A percentile compares a stretch with the other conserved stretches of the same genome.
phyloP scores from a whole-genome alignment of 2,113 vertebrate species.

The Lycaon pictus region DNA sequence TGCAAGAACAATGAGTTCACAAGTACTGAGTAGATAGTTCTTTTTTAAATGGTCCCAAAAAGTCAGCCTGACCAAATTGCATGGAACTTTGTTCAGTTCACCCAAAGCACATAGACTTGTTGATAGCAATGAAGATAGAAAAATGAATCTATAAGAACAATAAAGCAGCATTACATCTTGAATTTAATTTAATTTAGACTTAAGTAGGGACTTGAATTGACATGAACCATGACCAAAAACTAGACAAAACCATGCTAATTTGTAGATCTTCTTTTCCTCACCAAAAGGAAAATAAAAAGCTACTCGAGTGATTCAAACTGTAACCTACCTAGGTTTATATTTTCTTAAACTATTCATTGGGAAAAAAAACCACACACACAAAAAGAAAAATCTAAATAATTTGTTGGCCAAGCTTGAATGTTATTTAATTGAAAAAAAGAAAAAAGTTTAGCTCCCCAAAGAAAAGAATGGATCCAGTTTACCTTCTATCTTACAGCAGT shows the following conservation, averaged over 20 bases:
- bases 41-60: background rate
- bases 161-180: slow-evolving; percentile 6
- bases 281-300: background rate
- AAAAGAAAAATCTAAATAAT: slow-evolving; percentile 43
- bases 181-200: slow-evolving; percentile 68
- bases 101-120: background rate
- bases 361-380: background rate
- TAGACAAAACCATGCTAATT: slow-evolving; percentile 26
- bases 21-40: slow-evolving; percentile 25
- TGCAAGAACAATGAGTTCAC: background rate
- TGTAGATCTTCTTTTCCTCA: background rate
- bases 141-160: slow-evolving; percentile 47
- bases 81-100: background rate
- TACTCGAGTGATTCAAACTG: slow-evolving; percentile 5
- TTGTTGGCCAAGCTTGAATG: background rate
- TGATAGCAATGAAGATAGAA: slow-evolving; percentile 63
- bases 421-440: slow-evolving; percentile 43
- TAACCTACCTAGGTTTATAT: slow-evolving; percentile 22
- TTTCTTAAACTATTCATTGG: slow-evolving; percentile 60
- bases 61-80: background rate
- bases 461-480: slow-evolving; percentile 39
- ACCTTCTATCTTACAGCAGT: background rate
- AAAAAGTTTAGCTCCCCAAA: background rate
- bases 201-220: slow-evolving; percentile 48
- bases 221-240: slow-evolving; percentile 34